Evolutionary conservation across 2,797 vertebrate species (phyloP).

Genomic region (Masticophis lateralis): DNA sequence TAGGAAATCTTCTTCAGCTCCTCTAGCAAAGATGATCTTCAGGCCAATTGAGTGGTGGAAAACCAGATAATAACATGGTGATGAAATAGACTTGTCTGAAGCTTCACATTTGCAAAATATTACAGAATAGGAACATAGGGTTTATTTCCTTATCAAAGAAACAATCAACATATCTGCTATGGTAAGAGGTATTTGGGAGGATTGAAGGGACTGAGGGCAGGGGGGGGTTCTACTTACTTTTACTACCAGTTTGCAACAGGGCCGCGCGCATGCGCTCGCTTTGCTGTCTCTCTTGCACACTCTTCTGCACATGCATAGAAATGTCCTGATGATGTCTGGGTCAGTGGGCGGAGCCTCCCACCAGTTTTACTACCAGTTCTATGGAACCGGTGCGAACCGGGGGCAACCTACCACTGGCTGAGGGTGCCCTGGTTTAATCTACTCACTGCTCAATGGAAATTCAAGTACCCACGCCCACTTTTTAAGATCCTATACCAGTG

Average conservation of each 20-base stretch:
- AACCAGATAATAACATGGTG: background rate
- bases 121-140: background rate
- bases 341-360: no score
- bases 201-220: background rate
- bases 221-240: no score
- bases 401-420: no score
- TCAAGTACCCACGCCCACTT: background rate
- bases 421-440: background rate
- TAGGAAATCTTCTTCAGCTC: background rate
- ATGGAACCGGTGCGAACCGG: no score
- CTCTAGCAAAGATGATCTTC: background rate
- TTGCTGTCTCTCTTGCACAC: no score
- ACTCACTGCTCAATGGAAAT: background rate
- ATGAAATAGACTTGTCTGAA: background rate
- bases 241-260: no score
- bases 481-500: background rate
- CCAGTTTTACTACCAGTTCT: no score
- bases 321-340: no score
- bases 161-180: background rate
- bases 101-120: background rate
- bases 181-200: background rate
- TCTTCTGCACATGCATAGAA: no score
- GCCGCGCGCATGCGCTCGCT: no score
- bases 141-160: background rate
- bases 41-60: background rate